Base-by-base conservation (phyloP, 2,888 invertebrate species). In the Drosophila eohydei region DNA sequence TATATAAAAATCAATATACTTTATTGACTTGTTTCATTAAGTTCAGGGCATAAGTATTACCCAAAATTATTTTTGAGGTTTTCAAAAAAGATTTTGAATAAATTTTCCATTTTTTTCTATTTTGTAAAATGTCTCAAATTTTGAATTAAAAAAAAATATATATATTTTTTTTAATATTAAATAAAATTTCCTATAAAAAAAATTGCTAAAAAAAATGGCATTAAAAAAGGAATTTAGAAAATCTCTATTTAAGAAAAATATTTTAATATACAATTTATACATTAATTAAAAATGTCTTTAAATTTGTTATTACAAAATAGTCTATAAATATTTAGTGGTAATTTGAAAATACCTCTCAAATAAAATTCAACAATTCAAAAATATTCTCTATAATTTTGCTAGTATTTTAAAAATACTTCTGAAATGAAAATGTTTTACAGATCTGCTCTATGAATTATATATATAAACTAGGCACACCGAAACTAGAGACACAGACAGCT, bases 381-480 rank as follows among this genome's bases (percentile, higher is more conserved):
- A 54, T 38, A 28, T 5, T 26, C 2, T 8, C 2, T 6, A 28
- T n/a, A 28, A 11, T 26, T 36, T 21, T 8, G 32, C 32, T 34
- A 28, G 28, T 44, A 40, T 32, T 44, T 44, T 8, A 21, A 28
- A 48, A 48, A 48, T 28, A 41, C 38, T 12, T 7, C 12, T 11
- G n/a, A 14, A n/a, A 12, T 67, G 7, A 40, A 36, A 34, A n/a
- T 6, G 3, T 7, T 50, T 57, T 50, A 71, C 59, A 66, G 66
- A 56, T 76, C 75, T 67, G 76, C 59, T 66, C 4, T 2, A 16
- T 32, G 48, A 32, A 14, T 60, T 62, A 38, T 46, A 55, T 54
- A 43, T 26, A 14, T 52, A 59, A 50, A 34, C 73, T 77, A 77
- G 73, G 68, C 77, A 77, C 77, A 77, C 55, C 58, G 67, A 68